A percentile compares a stretch with the other conserved stretches of the same genome.
phyloP scores from a whole-genome alignment of 2,888 invertebrate species.

The Brachyptera risi region DNA sequence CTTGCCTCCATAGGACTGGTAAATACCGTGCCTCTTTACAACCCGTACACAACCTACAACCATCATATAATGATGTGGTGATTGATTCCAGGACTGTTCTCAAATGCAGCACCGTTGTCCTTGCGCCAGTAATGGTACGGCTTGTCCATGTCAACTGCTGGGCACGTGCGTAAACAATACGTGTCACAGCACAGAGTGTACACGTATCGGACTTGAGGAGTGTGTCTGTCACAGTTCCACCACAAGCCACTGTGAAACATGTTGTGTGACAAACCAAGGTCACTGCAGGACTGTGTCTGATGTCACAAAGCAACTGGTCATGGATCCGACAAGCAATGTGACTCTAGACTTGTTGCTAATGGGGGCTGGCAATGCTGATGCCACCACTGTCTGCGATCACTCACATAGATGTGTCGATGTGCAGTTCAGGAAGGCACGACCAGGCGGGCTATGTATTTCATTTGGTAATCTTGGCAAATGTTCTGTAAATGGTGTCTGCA shows the following conservation, averaged over 20 bases:
- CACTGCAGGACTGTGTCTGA: not conserved
- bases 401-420: not conserved
- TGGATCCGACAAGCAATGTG: not conserved
- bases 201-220: conserved; percentile 46
- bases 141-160: conserved; percentile 48
- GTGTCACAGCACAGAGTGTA: conserved; percentile 52
- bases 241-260: not conserved
- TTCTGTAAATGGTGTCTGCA: not conserved
- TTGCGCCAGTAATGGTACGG: not conserved
- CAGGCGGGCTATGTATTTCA: not conserved
- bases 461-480: conserved; percentile 11
- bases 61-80: too few species aligned
- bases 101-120: too few species aligned
- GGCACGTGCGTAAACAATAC: conserved; percentile 47
- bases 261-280: not conserved
- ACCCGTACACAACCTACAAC: too few species aligned
- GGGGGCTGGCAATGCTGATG: too few species aligned
- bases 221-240: conserved; percentile 43
- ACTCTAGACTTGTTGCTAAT: too few species aligned
- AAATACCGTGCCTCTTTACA: conserved; percentile 45
- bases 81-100: too few species aligned
- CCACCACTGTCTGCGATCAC: not conserved
- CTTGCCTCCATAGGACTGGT: conserved; percentile 46
- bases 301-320: not conserved
- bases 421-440: not conserved